Percentiles rank a stretch among this genome's conserved stretches.
Conservation (phyloP, 92 coral and sea anemone genomes). For the Hydrozoanthus gracilis region DNA sequence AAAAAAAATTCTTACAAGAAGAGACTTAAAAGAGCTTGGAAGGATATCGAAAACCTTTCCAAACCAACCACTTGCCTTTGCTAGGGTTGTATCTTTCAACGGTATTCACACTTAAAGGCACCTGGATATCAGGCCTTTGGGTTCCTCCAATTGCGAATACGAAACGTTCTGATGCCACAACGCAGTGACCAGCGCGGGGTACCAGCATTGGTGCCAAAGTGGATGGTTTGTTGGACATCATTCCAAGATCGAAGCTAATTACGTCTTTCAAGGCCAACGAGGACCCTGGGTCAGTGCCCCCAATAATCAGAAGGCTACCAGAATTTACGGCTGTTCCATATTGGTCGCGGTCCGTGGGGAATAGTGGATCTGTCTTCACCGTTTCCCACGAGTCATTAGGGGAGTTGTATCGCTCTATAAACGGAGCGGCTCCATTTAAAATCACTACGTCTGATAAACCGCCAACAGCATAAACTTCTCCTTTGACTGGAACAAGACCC, state of each 20-base stretch:
- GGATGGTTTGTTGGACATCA: conserved; percentile 27
- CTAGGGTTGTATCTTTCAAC: conserved; percentile 78
- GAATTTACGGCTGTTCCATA: conserved; percentile 68
- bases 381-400: conserved; percentile 80
- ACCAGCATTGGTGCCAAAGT: conserved; percentile 55
- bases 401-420: conserved; percentile 77
- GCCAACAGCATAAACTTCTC: conserved; percentile 74
- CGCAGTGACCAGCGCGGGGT: conserved; percentile 85
- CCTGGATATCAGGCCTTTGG: conserved; percentile 49
- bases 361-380: conserved; percentile 49
- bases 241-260: conserved; percentile 45
- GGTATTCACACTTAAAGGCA: conserved; percentile 59
- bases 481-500: conserved; percentile 58
- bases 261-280: conserved; percentile 67
- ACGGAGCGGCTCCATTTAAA: conserved; percentile 69
- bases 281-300: conserved; percentile 60
- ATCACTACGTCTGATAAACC: conserved; percentile 82
- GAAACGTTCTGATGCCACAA: conserved; percentile 63
- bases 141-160: conserved; percentile 91
- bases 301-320: conserved; percentile 62
- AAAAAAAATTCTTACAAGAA: too few species aligned
- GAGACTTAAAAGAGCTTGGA: too few species aligned
- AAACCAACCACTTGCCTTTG: conserved; percentile 49
- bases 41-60: too few species aligned
- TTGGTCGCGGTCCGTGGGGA: conserved; percentile 79